Evolutionary conservation across 2,888 invertebrate species (phyloP).

Genomic region (Caenorhabditis drosophilae): DNA sequence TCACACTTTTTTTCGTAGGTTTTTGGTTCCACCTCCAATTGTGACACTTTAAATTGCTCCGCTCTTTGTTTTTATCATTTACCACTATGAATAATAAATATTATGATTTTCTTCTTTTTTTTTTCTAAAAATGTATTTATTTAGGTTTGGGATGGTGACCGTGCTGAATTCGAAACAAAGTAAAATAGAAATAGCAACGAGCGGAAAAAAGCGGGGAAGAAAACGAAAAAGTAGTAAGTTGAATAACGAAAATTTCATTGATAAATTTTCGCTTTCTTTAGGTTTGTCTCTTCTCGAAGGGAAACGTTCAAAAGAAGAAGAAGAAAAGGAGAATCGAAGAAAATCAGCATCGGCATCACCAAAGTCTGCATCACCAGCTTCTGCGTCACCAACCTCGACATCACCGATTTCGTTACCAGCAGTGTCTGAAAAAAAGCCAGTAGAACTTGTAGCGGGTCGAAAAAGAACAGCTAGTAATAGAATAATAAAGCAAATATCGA

Average conservation of each 20-base stretch:
- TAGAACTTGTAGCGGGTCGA: neutral
- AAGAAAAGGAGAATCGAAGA: constrained; percentile 15
- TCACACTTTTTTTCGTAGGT: too few relatives aligned
- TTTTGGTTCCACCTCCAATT: too few relatives aligned
- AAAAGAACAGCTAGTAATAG: neutral
- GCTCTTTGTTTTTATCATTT: too few relatives aligned
- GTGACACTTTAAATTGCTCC: too few relatives aligned
- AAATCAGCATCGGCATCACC: constrained; percentile 1
- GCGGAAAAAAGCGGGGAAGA: neutral
- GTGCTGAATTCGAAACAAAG: too few relatives aligned
- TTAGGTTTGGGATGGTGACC: neutral
- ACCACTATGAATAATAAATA: too few relatives aligned
- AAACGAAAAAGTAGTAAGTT: neutral
- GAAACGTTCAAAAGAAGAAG: constrained; percentile 1
- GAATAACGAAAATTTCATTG: neutral
- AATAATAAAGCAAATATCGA: neutral
- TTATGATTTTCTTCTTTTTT: too few relatives aligned
- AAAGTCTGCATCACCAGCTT: neutral
- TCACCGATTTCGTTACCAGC: neutral
- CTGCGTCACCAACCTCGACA: neutral
- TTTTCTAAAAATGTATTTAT: too few relatives aligned
- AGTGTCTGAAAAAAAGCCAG: neutral
- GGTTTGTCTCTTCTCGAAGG: too few relatives aligned
- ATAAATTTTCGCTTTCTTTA: neutral
- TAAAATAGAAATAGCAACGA: neutral